A percentile compares a stretch with the other conserved stretches of the same genome.
phyloP scores from a whole-genome alignment of 1,140 invertebrate genomes.

The Microplitis demolitor region DNA sequence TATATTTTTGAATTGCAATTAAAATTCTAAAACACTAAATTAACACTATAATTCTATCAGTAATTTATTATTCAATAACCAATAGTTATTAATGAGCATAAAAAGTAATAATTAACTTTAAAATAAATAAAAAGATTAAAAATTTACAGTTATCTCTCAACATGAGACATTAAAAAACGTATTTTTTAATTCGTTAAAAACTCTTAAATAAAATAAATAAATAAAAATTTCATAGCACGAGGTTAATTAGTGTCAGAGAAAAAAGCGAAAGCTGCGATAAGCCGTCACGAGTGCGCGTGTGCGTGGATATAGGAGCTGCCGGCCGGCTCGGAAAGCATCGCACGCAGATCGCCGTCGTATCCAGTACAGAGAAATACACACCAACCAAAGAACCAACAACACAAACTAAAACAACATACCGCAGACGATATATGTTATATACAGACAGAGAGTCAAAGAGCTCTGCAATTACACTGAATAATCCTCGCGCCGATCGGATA shows the following conservation, averaged over 20 bases:
- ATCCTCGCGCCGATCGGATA: conserved; percentile 37
- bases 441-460: conserved; percentile 8
- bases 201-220: no score
- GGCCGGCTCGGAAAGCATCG: not conserved
- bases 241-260: conserved; percentile 14
- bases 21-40: not conserved
- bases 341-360: not conserved
- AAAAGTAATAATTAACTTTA: no score
- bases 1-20: not conserved
- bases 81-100: no score
- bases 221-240: not conserved
- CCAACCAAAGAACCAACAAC: not conserved
- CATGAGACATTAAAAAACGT: not conserved
- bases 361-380: no score
- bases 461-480: conserved; percentile 40
- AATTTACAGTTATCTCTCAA: not conserved
- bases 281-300: conserved; percentile 26
- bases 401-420: not conserved
- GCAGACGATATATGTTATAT: conserved; percentile 25
- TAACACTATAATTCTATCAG: not conserved
- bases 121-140: not conserved
- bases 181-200: not conserved
- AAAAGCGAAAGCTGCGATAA: not conserved
- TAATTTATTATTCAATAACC: no score
- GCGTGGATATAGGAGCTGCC: conserved; percentile 11